Conservation (phyloP, 2,888 invertebrate species). For the Dynastes tityus region DNA sequence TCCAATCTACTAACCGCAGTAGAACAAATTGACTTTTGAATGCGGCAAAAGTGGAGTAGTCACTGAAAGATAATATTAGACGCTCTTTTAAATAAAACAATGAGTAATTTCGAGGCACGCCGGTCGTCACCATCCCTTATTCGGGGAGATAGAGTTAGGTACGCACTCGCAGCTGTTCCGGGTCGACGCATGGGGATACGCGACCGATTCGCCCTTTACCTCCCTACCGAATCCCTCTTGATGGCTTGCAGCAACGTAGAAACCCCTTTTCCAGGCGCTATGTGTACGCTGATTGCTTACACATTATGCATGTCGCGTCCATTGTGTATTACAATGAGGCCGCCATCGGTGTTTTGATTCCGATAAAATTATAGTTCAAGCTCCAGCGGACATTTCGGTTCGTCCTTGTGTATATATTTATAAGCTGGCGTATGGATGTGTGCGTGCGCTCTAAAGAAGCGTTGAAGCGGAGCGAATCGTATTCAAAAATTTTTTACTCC, state of each 20-base stretch:
- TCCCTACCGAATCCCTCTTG: conserved; percentile 18
- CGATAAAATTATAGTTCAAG: conserved; percentile 60
- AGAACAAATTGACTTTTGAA: conserved; percentile 40
- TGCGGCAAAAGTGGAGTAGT: conserved; percentile 24
- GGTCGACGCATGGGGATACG: conserved; percentile 48
- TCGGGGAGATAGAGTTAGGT: conserved; percentile 43
- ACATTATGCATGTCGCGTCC: conserved; percentile 71
- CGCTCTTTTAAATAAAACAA: conserved; percentile 59
- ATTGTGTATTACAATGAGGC: conserved; percentile 59
- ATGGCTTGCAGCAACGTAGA: conserved; percentile 14
- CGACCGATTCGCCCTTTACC: conserved; percentile 39
- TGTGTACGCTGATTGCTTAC: conserved; percentile 64
- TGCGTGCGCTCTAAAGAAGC: conserved; percentile 45
- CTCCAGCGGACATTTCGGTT: conserved; percentile 59
- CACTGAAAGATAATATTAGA: conserved; percentile 52
- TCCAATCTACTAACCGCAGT: conserved; percentile 6
- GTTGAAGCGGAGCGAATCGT: conserved; percentile 59
- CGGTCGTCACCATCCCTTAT: not conserved
- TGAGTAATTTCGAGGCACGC: conserved; percentile 56
- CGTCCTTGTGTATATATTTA: conserved; percentile 55
- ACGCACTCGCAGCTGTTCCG: conserved; percentile 49
- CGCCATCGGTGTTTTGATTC: conserved; percentile 60
- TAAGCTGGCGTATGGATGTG: not conserved
- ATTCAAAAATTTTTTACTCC: conserved; percentile 56
- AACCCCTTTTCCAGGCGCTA: conserved; percentile 36